phyloP scores from a whole-genome alignment of 37 sponge, comb jelly and placozoan species.

The Aphrocallistes beatrix region DNA sequence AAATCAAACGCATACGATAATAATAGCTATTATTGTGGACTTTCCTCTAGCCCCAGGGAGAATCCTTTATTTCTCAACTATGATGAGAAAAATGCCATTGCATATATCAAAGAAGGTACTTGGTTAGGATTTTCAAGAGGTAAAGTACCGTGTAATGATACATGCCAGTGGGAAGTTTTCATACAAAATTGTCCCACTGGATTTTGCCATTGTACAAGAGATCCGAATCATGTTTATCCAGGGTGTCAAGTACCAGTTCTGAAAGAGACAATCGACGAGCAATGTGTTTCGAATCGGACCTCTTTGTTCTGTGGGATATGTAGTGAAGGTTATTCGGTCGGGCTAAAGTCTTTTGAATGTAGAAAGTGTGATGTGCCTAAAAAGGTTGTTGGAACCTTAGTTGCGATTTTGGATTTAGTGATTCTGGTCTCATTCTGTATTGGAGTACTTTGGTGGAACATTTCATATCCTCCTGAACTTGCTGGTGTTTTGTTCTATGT shows the following conservation, averaged over 20 bases:
- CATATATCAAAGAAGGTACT: neutral
- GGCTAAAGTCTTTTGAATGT: neutral
- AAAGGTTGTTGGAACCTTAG: neutral
- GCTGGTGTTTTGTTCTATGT: neutral
- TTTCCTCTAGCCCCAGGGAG: neutral
- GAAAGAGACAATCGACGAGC: neutral
- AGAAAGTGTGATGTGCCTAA: neutral
- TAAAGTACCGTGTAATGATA: no score
- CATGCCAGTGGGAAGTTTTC: no score
- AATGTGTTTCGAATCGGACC: neutral
- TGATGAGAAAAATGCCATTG: neutral
- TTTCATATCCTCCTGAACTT: neutral
- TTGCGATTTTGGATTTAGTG: neutral
- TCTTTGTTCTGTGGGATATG: neutral
- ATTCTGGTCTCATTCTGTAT: neutral
- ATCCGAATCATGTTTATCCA: neutral
- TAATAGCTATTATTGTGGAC: neutral
- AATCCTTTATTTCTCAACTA: neutral
- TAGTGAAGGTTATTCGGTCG: neutral
- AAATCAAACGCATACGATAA: neutral
- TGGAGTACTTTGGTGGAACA: slow-evolving; percentile 8
- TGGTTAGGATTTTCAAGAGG: neutral
- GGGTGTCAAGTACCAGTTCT: neutral
- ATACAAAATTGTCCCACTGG: neutral
- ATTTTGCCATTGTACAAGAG: neutral